Evolutionary conservation across 2,113 vertebrate species (phyloP).

Genomic region (Hylia prasina): DNA sequence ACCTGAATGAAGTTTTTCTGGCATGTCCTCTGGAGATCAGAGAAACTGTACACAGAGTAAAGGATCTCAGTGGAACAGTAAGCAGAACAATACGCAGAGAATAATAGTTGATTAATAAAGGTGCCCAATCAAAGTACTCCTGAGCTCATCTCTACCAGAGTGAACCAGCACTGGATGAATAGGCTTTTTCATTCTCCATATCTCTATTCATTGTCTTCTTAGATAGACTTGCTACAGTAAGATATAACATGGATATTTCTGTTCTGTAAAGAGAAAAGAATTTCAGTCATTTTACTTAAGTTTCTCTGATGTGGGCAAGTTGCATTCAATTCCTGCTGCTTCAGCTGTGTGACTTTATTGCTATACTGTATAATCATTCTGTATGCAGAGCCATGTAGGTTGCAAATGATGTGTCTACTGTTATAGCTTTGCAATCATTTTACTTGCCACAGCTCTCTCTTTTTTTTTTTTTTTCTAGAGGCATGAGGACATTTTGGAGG

Average conservation of each 20-base stretch:
- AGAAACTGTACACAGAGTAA: neutral
- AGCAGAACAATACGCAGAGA: neutral
- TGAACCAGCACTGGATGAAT: neutral
- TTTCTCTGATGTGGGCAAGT: neutral
- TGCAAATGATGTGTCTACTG: neutral
- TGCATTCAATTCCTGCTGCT: neutral
- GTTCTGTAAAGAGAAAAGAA: neutral
- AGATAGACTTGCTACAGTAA: neutral
- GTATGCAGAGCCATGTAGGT: neutral
- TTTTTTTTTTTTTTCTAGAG: constrained; percentile 39
- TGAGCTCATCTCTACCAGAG: neutral
- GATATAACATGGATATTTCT: neutral
- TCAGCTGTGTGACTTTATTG: neutral
- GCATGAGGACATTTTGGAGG: constrained; percentile 69
- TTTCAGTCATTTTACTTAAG: neutral
- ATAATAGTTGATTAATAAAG: neutral
- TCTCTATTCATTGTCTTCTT: neutral
- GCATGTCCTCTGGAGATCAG: neutral
- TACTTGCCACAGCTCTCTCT: constrained; percentile 50
- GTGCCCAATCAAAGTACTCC: neutral
- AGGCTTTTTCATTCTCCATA: neutral
- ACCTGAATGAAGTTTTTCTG: neutral
- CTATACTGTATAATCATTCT: neutral
- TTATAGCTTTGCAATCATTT: neutral
- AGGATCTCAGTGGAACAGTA: neutral